phyloP scores from a whole-genome alignment of 2,797 vertebrate genomes.

The Pantherophis vulpinus region DNA sequence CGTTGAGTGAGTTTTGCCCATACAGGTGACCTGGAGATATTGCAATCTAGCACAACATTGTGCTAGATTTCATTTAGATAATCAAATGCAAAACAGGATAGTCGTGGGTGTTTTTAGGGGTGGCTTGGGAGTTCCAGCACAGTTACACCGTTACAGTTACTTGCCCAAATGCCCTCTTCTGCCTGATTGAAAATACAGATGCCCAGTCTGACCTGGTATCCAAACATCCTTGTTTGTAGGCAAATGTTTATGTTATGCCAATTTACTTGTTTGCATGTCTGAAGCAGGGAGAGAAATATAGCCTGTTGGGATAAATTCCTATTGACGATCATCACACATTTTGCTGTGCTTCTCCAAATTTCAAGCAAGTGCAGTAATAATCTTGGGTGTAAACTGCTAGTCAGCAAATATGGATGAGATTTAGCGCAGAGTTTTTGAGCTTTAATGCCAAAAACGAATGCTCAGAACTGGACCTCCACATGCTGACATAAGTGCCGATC shows the following conservation, averaged over 20 bases:
- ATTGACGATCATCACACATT: slow-evolving; percentile 1
- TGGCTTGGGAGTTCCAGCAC: not conserved
- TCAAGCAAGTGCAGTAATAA: slow-evolving; percentile 14
- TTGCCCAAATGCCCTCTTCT: not conserved
- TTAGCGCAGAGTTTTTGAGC: slow-evolving; percentile 5
- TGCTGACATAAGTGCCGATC: slow-evolving; percentile 3
- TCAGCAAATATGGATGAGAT: slow-evolving; percentile 5
- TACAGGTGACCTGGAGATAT: not conserved
- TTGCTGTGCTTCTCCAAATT: slow-evolving; percentile 5
- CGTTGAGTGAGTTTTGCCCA: not conserved
- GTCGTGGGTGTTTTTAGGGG: not conserved
- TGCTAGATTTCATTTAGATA: not conserved
- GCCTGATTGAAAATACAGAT: not conserved
- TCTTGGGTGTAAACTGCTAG: slow-evolving; percentile 8
- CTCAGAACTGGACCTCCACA: not conserved
- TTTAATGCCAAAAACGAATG: slow-evolving; percentile 1
- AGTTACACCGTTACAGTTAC: not conserved
- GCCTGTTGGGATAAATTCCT: not conserved
- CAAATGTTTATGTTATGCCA: not conserved
- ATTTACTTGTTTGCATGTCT: not conserved
- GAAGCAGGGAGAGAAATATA: not conserved
- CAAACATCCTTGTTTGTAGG: not conserved
- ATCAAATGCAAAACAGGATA: not conserved
- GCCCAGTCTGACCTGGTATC: not conserved
- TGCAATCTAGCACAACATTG: not conserved